Percentiles rank a stretch among this genome's conserved stretches.
Conservation (phyloP, 2,113 vertebrate species). For the Atlantisia rogersi region DNA sequence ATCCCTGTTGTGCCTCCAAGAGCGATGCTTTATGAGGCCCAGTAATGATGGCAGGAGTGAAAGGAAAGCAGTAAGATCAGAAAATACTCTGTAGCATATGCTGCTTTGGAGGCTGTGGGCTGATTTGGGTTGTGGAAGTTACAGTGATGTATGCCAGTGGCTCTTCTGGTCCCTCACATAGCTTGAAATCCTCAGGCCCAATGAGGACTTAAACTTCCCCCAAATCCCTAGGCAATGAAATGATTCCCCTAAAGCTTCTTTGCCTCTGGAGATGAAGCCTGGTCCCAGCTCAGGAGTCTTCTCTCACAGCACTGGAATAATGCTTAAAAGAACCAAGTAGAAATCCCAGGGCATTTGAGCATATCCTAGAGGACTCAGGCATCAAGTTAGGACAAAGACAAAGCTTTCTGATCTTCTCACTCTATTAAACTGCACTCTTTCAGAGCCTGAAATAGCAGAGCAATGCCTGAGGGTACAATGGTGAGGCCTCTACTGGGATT, state of each 20-base stretch:
- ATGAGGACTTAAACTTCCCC: not conserved
- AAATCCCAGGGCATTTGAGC: slow-evolving; percentile 1
- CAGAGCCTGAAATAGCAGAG: slow-evolving; percentile 43
- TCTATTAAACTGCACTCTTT: slow-evolving; percentile 7
- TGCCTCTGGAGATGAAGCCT: slow-evolving; percentile 12
- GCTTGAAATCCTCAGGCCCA: not conserved
- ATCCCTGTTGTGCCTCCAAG: not conserved
- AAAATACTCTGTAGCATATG: not conserved
- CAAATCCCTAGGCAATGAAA: slow-evolving; percentile 11
- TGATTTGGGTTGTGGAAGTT: not conserved
- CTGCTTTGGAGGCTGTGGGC: not conserved
- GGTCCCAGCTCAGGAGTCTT: not conserved
- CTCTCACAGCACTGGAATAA: not conserved
- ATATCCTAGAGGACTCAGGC: slow-evolving; percentile 24
- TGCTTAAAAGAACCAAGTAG: slow-evolving; percentile 9
- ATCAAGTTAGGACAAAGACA: slow-evolving; percentile 32
- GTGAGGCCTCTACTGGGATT: slow-evolving; percentile 15
- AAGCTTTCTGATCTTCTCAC: slow-evolving; percentile 48
- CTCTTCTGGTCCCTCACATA: not conserved
- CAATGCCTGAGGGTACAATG: slow-evolving; percentile 17
- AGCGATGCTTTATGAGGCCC: not conserved
- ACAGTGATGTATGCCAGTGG: not conserved
- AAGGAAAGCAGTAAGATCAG: not conserved
- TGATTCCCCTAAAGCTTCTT: slow-evolving; percentile 28
- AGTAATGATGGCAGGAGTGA: not conserved